phyloP scores from a whole-genome alignment of 2,113 vertebrate species.

The Mormyrus lacerda region DNA sequence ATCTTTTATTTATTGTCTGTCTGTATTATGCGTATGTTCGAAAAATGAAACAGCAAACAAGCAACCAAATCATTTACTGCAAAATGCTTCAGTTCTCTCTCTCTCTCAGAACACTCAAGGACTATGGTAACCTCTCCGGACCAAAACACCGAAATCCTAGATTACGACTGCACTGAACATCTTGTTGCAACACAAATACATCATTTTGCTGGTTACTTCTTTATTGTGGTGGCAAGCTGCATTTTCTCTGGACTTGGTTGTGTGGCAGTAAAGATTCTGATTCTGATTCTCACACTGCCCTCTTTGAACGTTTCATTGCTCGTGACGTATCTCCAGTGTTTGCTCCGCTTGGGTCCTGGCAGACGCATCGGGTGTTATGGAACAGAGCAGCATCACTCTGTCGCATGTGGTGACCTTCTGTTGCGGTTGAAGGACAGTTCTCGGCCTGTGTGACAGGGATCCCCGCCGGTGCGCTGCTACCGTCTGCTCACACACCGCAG shows the following conservation, averaged over 20 bases:
- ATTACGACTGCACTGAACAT: neutral
- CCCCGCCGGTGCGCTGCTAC: neutral
- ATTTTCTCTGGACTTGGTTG: neutral
- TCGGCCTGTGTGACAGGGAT: neutral
- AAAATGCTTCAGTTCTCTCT: neutral
- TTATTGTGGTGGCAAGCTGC: neutral
- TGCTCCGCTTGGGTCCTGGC: neutral
- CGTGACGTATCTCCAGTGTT: neutral
- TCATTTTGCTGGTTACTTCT: neutral
- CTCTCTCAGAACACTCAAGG: neutral
- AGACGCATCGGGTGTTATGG: neutral
- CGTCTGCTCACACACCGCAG: conserved; percentile 14
- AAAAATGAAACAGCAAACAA: neutral
- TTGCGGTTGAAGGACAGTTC: neutral
- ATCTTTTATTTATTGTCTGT: neutral
- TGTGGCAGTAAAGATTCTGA: neutral
- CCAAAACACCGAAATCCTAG: neutral
- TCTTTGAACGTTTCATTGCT: neutral
- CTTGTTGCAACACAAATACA: neutral
- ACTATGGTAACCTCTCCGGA: neutral
- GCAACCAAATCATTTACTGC: neutral
- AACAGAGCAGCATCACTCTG: neutral
- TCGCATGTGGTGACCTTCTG: neutral
- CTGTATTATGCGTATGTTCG: neutral
- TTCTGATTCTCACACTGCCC: neutral